phyloP scores from a whole-genome alignment of 92 coral and sea anemone genomes.

The Heliopora coerulea region DNA sequence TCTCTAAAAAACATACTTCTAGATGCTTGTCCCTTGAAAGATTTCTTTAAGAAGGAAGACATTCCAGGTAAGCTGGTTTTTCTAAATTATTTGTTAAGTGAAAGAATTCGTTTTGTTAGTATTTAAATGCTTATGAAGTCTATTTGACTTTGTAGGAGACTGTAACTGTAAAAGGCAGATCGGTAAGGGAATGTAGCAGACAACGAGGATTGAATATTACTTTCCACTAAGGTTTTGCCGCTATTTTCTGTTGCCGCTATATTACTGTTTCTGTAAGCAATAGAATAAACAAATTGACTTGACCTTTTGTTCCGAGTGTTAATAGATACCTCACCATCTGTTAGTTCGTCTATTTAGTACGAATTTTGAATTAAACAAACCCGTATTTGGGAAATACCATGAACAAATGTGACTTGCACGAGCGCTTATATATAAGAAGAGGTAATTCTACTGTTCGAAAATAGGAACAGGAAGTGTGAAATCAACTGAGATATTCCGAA shows the following conservation, averaged over 20 bases:
- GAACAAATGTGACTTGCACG: too few species aligned
- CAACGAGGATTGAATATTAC: not conserved
- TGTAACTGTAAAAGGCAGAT: conserved; percentile 34
- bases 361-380: too few species aligned
- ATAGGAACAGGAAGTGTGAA: too few species aligned
- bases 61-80: conserved; percentile 21
- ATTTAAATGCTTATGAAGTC: not conserved
- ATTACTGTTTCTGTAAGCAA: not conserved
- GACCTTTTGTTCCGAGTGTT: too few species aligned
- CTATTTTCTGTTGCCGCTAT: not conserved
- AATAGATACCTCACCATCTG: too few species aligned
- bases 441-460: too few species aligned
- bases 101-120: not conserved
- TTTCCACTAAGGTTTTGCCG: too few species aligned
- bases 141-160: conserved; percentile 6
- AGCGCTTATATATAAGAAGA: too few species aligned
- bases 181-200: not conserved
- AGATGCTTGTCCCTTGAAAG: conserved; percentile 42
- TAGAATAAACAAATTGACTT: too few species aligned
- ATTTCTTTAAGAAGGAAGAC: conserved; percentile 32
- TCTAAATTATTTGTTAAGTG: not conserved
- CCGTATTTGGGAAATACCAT: too few species aligned
- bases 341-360: too few species aligned
- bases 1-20: not conserved
- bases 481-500: too few species aligned